Conservation (phyloP, 2,113 vertebrate genomes). For the Megaptera novaeangliae region DNA sequence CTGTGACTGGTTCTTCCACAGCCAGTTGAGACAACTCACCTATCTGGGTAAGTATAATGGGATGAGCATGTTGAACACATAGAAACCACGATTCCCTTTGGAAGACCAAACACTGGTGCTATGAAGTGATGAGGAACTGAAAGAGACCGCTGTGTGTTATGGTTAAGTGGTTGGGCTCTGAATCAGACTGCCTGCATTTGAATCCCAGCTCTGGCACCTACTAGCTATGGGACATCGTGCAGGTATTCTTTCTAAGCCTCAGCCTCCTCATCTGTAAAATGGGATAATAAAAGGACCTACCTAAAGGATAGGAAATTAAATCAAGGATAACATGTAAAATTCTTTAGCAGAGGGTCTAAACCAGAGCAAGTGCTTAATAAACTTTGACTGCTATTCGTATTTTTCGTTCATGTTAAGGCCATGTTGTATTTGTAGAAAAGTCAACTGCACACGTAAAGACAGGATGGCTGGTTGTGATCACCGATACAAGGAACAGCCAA, state of each 20-base stretch:
- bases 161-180: not conserved
- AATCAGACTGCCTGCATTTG: not conserved
- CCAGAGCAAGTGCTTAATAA: not conserved
- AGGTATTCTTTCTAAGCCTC: not conserved
- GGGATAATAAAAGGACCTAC: not conserved
- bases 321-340: not conserved
- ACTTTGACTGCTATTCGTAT: not conserved
- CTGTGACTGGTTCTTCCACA: conserved; percentile 82
- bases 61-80: not conserved
- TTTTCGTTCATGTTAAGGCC: not conserved
- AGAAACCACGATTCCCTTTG: not conserved
- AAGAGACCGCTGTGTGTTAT: not conserved
- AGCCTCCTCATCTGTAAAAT: not conserved
- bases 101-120: not conserved
- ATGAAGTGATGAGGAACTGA: not conserved
- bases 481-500: not conserved
- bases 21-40: conserved; percentile 59
- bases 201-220: not conserved
- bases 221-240: not conserved
- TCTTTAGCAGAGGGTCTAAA: not conserved
- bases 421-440: not conserved
- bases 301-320: not conserved
- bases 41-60: conserved; percentile 79
- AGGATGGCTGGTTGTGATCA: not conserved
- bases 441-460: not conserved